Evolutionary conservation across 2,797 vertebrate species (phyloP), one percentile per base, ranked within the genome.

Genomic region (Syngnathus acus): DNA sequence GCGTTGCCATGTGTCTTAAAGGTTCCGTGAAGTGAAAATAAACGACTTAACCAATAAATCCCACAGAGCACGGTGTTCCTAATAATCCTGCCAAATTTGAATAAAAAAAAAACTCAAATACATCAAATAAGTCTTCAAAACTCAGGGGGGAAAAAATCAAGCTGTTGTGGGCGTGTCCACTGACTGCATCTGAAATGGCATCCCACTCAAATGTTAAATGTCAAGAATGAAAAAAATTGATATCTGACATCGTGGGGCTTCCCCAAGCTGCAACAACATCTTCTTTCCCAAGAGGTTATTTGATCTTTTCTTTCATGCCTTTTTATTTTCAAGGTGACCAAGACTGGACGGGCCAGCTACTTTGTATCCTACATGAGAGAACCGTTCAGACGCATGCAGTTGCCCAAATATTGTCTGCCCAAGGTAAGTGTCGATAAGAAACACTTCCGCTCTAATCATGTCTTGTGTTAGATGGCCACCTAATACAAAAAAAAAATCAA

Each of bases 321-420:
- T 61, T 64, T 37, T 5, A 2, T 47, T 64, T 50, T 39, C 32
- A 76, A 98, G 96, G 94, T 97, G 66, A 98, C 96, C 62, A 89
- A 93, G 68, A 91, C 94, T 17, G 95, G 95, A 87, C 92, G 94
- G 90, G 93, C 96, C 73, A 97, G 91, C 84, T 98, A 99, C 82
- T 98, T 95, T 32, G 96, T 97, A 71, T 97, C 96, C 21, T 98
- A 96, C 79, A 94, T 92, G 86, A 93, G 96, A 84, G 95, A 97
- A 70, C 80, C 94, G 64, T 98, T 99, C 53, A 92, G 92, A 68
- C 91, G 90, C 78, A 98, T 99, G 84, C 93, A 95, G 88, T 91
- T 99, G 68, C 96, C 96, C 32, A 99, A 98, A 82, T 99, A 98
- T 75, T 97, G 95, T 17, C 89, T 99, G 55, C 96, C 96, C 21